Conservation (phyloP, 2,113 vertebrate species). For the Antigone vipio region DNA sequence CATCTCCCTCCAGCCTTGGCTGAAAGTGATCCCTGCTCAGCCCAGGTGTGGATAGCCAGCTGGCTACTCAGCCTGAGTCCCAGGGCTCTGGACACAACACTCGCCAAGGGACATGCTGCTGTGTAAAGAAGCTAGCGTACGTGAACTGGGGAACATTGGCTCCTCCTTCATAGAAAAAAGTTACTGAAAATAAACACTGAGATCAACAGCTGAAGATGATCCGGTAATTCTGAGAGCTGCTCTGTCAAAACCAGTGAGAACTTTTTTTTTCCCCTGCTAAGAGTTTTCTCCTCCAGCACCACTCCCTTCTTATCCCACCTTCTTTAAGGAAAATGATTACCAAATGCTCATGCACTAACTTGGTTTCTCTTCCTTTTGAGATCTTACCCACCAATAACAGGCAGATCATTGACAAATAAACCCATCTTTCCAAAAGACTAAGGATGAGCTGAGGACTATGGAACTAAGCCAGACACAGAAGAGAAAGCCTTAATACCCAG, state of each 20-base stretch:
- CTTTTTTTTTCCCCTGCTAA: neutral
- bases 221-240: neutral
- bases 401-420: neutral
- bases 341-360: neutral
- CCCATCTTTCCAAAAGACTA: neutral
- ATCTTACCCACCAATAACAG: neutral
- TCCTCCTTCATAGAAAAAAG: slow-evolving; percentile 1
- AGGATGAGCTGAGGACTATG: neutral
- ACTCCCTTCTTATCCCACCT: neutral
- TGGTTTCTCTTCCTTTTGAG: neutral
- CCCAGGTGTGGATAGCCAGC: neutral
- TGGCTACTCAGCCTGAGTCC: neutral
- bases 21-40: neutral
- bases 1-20: neutral
- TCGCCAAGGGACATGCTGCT: neutral
- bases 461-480: neutral
- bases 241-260: neutral
- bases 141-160: neutral
- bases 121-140: neutral
- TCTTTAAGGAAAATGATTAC: neutral
- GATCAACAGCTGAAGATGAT: slow-evolving; percentile 9
- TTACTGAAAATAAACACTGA: slow-evolving; percentile 30
- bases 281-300: neutral
- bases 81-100: neutral
- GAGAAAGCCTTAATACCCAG: neutral